Base-by-base conservation (phyloP, 2,797 vertebrate genomes). In the Phrynocephalus vlangalii region DNA sequence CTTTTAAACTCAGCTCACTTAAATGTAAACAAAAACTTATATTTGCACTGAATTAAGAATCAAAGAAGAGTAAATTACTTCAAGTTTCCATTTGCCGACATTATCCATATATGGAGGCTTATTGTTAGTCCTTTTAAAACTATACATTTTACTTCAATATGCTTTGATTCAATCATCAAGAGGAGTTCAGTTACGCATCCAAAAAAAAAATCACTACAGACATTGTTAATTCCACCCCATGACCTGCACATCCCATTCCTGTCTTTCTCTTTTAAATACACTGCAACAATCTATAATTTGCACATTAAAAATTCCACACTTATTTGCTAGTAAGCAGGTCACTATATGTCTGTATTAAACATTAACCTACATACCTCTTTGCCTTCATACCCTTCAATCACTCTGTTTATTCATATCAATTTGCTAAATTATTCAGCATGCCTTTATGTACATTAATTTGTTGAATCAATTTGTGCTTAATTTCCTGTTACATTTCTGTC, bases 381-480 rank as follows among this genome's bases (percentile, higher is more conserved):
- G 92, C 48, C 60, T 90, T 77, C 68, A 13, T 90, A 87, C 20
- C 92, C 66, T 87, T 73, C 71, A 90, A 66, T 92, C 93, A 91
- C 70, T 91, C 89, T 89, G 83, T 86, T 92, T 93, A 92, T 94
- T 91, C 82, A 82, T 92, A 93, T 87, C 86, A 91, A 93, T 93
- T 91, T 95, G 91, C 92, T 83, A 92, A 92, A 92, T 95, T 95
- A 93, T 93, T 94, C 92, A 90, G 28, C 86, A 90, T 93, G 89
- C 92, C 92, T 91, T 91, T 91, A 87, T 79, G 83, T 90, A 87
- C 77, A 90, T 90, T 93, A 93, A 95, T 94, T 93, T 91, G 91
- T 88, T 93, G 79, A 91, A 93, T 93, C 91, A 93, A 94, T 94
- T 92, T 92, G 77, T 71, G 76, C 89, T 93, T 95, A 92, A 93